Evolutionary conservation across 2,113 vertebrate species (phyloP).

Genomic region (Numenius arquata): DNA sequence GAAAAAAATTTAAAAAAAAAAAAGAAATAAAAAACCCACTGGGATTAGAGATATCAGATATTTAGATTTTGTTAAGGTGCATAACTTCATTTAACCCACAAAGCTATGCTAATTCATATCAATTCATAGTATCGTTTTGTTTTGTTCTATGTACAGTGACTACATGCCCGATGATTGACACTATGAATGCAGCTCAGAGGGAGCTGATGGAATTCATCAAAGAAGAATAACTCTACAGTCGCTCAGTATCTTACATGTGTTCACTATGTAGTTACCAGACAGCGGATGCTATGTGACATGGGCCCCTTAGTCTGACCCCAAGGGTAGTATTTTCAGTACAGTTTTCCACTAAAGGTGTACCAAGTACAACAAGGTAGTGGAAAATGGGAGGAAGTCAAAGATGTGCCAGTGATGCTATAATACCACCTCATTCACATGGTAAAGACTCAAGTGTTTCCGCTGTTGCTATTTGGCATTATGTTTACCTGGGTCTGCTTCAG

Average conservation of each 20-base stretch:
- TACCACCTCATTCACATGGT: not conserved
- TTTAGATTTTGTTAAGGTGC: not conserved
- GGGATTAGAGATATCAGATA: not conserved
- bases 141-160: not conserved
- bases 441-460: not conserved
- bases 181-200: not conserved
- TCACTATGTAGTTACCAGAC: not conserved
- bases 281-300: not conserved
- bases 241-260: not conserved
- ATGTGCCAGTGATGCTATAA: not conserved
- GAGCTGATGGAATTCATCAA: not conserved
- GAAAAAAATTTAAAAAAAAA: not conserved
- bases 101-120: not conserved
- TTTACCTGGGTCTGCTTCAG: not conserved
- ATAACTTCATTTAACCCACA: not conserved
- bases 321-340: not conserved
- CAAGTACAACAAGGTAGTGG: not conserved
- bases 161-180: not conserved
- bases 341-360: not conserved
- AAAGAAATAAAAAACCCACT: not conserved
- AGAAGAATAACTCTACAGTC: not conserved
- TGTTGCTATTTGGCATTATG: fast-evolving
- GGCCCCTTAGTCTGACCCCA: not conserved
- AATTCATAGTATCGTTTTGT: not conserved
- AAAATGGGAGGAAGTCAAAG: not conserved